These are phyloP conservation scores for Achlya flavicornis DNA, from an alignment of 2,888 invertebrate species.

Conservation along the genomic window DNA sequence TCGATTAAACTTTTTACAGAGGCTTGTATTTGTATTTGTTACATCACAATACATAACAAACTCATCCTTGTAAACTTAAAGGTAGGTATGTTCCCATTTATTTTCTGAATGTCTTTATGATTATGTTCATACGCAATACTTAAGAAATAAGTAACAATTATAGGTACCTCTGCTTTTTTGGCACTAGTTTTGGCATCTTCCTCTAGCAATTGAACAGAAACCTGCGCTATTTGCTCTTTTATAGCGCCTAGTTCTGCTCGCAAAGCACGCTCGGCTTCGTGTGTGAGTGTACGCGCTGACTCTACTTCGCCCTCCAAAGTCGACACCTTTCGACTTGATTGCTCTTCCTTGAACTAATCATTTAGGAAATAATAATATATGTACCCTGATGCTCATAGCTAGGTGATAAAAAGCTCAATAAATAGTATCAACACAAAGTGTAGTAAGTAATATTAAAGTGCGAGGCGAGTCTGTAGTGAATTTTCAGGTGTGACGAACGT, in stretches of 20 bases:
- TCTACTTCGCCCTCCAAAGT: conserved; percentile 54
- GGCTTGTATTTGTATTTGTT: no score
- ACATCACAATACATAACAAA: no score
- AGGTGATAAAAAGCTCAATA: no score
- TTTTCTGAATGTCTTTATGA: no score
- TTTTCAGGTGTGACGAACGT: no score
- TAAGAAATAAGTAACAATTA: not conserved
- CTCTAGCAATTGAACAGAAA: conserved; percentile 53
- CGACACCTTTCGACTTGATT: conserved; percentile 54
- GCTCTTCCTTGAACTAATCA: conserved; percentile 69
- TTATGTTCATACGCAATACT: no score
- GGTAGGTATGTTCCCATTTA: no score
- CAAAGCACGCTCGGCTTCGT: conserved; percentile 64
- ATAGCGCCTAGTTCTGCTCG: conserved; percentile 61
- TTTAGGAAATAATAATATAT: conserved; percentile 7
- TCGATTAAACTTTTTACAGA: no score
- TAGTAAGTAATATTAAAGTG: no score
- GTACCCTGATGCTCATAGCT: not conserved
- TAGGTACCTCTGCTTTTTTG: conserved; percentile 52
- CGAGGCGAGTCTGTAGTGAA: no score
- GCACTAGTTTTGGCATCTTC: conserved; percentile 49
- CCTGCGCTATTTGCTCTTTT: conserved; percentile 54
- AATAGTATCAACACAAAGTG: not conserved
- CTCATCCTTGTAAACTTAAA: no score
- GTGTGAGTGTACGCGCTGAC: conserved; percentile 53